These are phyloP conservation scores for Bos javanicus DNA, from an alignment of 2,113 vertebrate species.

Conservation along the genomic window DNA sequence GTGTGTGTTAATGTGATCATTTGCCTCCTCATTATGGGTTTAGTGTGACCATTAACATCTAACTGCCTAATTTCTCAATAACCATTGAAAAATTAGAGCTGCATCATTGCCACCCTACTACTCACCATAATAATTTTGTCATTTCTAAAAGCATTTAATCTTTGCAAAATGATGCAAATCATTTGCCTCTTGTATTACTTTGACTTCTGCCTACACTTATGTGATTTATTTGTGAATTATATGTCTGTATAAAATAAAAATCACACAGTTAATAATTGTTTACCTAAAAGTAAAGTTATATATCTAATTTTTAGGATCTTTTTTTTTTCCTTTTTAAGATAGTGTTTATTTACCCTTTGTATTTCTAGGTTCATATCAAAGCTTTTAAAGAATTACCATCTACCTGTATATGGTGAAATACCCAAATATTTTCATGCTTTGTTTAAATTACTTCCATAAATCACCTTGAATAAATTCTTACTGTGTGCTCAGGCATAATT, in stretches of 20 bases:
- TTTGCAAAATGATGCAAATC: constrained; percentile 32
- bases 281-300: not conserved
- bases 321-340: not conserved
- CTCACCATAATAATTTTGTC: constrained; percentile 44
- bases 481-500: not conserved
- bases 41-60: constrained; percentile 71
- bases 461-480: constrained; percentile 3
- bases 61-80: constrained; percentile 70
- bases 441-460: constrained; percentile 28
- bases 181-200: constrained; percentile 39
- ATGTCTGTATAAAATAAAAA: constrained; percentile 33
- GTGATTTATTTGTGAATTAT: constrained; percentile 17
- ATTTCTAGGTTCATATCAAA: not conserved
- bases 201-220: constrained; percentile 5
- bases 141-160: constrained; percentile 59
- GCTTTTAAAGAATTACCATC: not conserved
- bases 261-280: not conserved
- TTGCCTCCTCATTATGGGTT: constrained; percentile 62
- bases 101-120: constrained; percentile 45
- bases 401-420: not conserved
- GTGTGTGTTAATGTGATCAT: constrained; percentile 62
- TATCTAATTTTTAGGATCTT: not conserved
- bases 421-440: not conserved
- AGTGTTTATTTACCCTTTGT: constrained; percentile 26
- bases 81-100: constrained; percentile 70